phyloP scores from a whole-genome alignment of 1,140 invertebrate genomes.

The Battus philenor region DNA sequence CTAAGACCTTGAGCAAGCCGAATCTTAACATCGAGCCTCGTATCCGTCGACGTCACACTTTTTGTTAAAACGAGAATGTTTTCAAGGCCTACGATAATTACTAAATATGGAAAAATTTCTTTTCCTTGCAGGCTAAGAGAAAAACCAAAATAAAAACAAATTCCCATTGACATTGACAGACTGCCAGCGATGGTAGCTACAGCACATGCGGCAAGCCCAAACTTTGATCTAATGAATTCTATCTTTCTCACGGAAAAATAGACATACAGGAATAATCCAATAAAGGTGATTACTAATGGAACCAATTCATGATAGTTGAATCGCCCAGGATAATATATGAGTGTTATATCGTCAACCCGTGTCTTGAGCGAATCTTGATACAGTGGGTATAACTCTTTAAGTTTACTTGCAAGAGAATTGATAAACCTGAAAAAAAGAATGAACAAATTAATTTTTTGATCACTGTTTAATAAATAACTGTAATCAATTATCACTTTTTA shows the following conservation, averaged over 20 bases:
- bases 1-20: constrained; percentile 94
- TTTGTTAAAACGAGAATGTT: constrained; percentile 97
- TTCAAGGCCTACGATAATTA: constrained; percentile 96
- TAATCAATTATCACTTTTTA: no score
- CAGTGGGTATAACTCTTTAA: constrained; percentile 83
- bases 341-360: constrained; percentile 76
- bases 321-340: constrained; percentile 91
- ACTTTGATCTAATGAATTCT: constrained; percentile 93
- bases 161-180: constrained; percentile 93
- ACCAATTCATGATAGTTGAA: constrained; percentile 92
- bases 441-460: no score
- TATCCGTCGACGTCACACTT: constrained; percentile 94
- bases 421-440: constrained; percentile 85
- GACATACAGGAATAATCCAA: constrained; percentile 92
- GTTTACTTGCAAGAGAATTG: constrained; percentile 82
- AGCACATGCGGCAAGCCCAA: constrained; percentile 92
- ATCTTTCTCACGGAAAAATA: constrained; percentile 97
- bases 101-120: constrained; percentile 95
- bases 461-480: no score
- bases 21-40: constrained; percentile 95
- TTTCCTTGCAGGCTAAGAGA: constrained; percentile 86
- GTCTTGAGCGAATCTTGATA: constrained; percentile 75
- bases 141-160: constrained; percentile 94
- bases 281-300: constrained; percentile 89
- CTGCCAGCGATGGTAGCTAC: constrained; percentile 92